Conservation (phyloP, 2,888 invertebrate genomes). For the Cephus sareptanus region DNA sequence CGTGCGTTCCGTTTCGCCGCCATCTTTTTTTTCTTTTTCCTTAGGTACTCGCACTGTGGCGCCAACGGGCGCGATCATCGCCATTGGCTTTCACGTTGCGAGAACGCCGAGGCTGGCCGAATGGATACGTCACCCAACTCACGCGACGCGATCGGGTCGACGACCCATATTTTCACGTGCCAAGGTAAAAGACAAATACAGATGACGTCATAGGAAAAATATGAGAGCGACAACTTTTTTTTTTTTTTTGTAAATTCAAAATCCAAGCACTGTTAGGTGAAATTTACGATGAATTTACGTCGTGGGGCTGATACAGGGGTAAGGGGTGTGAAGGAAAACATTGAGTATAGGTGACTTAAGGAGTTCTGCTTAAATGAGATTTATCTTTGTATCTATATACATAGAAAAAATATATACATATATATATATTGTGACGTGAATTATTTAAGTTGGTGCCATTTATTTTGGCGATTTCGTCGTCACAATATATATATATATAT, state of each 20-base stretch:
- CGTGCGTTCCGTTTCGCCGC: constrained; percentile 4
- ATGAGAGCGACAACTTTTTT: background rate
- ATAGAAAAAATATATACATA: too few species aligned
- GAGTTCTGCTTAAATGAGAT: background rate
- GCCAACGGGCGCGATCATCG: constrained; percentile 18
- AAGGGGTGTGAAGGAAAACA: background rate
- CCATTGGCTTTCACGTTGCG: constrained; percentile 25
- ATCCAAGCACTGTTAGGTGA: background rate
- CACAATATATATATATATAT: too few species aligned
- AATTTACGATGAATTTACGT: background rate
- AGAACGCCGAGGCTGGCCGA: background rate
- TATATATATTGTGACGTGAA: too few species aligned
- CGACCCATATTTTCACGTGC: background rate
- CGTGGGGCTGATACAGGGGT: background rate
- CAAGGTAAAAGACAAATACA: background rate
- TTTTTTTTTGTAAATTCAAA: background rate
- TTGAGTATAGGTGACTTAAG: background rate
- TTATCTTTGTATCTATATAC: too few species aligned
- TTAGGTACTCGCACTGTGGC: background rate
- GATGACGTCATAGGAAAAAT: background rate
- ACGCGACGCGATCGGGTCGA: background rate
- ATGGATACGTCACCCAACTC: background rate
- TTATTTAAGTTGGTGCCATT: too few species aligned
- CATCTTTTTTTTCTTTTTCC: background rate
- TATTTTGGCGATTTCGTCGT: too few species aligned